Base-by-base conservation (phyloP, 2,113 vertebrate genomes). In the Sus scrofa region DNA sequence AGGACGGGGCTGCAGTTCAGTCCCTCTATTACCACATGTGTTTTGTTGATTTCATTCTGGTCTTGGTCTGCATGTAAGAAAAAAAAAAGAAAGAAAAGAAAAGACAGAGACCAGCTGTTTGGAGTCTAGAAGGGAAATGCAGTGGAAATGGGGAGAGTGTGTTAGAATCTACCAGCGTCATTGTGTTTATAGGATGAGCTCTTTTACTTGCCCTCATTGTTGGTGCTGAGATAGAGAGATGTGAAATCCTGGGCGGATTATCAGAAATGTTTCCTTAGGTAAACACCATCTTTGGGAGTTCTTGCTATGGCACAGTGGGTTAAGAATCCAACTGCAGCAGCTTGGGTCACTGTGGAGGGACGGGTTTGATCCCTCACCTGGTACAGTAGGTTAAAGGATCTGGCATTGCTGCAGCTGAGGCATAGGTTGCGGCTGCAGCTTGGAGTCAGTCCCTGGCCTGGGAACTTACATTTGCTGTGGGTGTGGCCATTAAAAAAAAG, bases 101-200 rank as follows among this genome's bases (percentile, higher is more conserved):
- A 86, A 37, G 54, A 26, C 4, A 74, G 71, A 79, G 79, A 71
- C 91, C 96, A 89, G 89, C 73, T 91, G 89, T 58, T 58, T 86
- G 88, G 82, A 27, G 34, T 39, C 82, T 86, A 44, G 67, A 63
- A 73, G 15, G 62, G 30, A 79, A 75, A 39, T 62, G 58, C 44
- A 65, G 39, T n/a, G 85, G 65, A 84, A 81, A 56, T 1, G 18
- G 52, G 74, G 77, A 77, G 60, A 1, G 4, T 2, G 2, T 9
- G n/a, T 58, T 63, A 82, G 52, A 67, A 19, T 65, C 1, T 1
- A 1, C 58, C 22, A 60, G 30, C 52, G 2, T 67, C 14, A 0
- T 39, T n/a, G 54, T 13, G 3, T 65, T 89, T 37, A 19, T 19
- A 18, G 62, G 39, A 32, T 22, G 60, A 44, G 16, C 27, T 68